Percentiles rank a stretch among this genome's conserved stretches.
Conservation (phyloP, 2,113 vertebrate genomes). For the Nycticryphes semicollaris region DNA sequence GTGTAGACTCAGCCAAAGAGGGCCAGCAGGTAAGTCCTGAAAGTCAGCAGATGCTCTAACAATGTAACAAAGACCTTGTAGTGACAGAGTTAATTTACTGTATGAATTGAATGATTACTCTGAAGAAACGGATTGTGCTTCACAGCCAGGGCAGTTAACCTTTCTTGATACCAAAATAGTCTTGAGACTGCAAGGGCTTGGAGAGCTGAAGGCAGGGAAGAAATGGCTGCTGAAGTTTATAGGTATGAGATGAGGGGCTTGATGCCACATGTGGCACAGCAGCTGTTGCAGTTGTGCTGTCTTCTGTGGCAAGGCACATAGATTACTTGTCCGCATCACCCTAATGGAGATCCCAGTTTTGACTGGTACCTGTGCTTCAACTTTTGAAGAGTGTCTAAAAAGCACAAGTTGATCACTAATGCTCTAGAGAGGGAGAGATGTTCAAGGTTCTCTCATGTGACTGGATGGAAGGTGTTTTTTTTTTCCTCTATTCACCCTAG, state of each 20-base stretch:
- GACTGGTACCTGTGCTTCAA: background rate
- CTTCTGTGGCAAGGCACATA: background rate
- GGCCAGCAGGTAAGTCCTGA: background rate
- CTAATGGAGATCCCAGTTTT: background rate
- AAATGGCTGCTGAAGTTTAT: background rate
- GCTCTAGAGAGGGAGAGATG: background rate
- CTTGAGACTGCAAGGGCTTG: background rate
- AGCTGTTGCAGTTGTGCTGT: background rate
- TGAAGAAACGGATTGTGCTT: background rate
- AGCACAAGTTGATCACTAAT: background rate
- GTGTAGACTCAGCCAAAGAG: background rate
- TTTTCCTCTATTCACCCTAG: background rate
- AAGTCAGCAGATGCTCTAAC: background rate
- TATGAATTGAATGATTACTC: background rate
- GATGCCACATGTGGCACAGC: background rate
- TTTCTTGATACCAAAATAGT: background rate
- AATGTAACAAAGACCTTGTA: background rate
- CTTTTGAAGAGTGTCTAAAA: background rate
- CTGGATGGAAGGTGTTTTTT: background rate
- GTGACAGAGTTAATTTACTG: background rate
- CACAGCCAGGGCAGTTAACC: background rate
- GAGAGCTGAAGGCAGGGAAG: background rate
- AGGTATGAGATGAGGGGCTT: background rate
- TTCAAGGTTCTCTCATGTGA: background rate
- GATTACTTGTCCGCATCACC: background rate